Conservation (phyloP, 1,140 invertebrate genomes). For the Drosophila willistoni region DNA sequence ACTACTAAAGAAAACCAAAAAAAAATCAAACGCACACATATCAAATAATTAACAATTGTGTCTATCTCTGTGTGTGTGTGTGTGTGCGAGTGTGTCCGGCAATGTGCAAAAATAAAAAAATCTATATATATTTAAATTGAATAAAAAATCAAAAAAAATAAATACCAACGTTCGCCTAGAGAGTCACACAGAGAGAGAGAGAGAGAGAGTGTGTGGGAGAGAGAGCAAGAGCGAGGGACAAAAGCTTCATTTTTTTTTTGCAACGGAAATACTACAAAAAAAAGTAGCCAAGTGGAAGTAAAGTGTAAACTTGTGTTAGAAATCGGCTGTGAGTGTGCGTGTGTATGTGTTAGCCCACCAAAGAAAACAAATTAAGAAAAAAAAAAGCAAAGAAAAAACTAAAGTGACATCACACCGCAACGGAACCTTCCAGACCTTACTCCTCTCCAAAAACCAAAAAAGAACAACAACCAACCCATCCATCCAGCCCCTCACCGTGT, state of each 20-base stretch:
- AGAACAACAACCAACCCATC: background rate
- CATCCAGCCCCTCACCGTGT: background rate
- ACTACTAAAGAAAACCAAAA: conserved; percentile 21
- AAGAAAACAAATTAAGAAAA: conserved; percentile 55
- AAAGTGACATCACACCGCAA: conserved; percentile 73
- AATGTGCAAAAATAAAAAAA: conserved; percentile 81
- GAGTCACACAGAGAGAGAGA: background rate
- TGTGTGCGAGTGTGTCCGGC: conserved; percentile 51
- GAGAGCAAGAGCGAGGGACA: conserved; percentile 33
- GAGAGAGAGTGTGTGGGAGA: conserved; percentile 1
- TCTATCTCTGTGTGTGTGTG: conserved; percentile 48
- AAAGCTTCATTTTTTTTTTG: conserved; percentile 32
- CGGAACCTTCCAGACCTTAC: conserved; percentile 17
- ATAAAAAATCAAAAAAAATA: conserved; percentile 60
- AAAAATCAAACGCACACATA: conserved; percentile 14
- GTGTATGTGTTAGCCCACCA: conserved; percentile 27
- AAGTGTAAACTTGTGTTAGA: conserved; percentile 25
- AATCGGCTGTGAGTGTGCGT: conserved; percentile 36
- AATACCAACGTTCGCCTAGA: conserved; percentile 23
- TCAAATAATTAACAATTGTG: conserved; percentile 17
- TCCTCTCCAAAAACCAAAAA: conserved; percentile 5
- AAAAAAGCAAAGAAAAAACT: conserved; percentile 43
- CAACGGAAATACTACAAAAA: conserved; percentile 67
- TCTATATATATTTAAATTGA: conserved; percentile 80
- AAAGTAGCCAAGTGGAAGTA: conserved; percentile 44